phyloP scores from a whole-genome alignment of 2,113 vertebrate genomes.

The Candoia aspera region DNA sequence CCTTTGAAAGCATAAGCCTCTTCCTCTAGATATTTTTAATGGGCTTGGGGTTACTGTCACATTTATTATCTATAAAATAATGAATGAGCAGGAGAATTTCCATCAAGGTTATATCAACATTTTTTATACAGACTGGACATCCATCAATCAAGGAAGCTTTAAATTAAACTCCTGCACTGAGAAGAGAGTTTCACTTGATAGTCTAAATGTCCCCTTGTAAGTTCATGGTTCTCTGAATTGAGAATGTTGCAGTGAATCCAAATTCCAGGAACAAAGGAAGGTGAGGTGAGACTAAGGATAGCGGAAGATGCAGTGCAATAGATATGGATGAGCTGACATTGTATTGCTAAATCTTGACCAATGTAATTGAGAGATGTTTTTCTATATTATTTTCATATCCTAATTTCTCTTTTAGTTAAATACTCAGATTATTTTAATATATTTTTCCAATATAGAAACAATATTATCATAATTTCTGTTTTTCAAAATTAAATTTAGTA shows the following conservation, averaged over 20 bases:
- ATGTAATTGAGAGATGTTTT: neutral
- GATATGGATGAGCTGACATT: neutral
- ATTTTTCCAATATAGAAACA: neutral
- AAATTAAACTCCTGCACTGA: too few relatives aligned
- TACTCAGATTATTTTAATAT: neutral
- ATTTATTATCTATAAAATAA: too few relatives aligned
- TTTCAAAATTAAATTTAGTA: neutral
- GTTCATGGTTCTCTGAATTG: neutral
- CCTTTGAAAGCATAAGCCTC: too few relatives aligned
- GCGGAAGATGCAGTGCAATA: neutral
- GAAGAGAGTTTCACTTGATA: too few relatives aligned
- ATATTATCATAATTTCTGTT: neutral
- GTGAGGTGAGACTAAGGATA: neutral
- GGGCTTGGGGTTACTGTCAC: too few relatives aligned
- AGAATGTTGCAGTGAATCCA: neutral
- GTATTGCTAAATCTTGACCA: neutral
- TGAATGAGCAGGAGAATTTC: too few relatives aligned
- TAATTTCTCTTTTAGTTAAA: neutral
- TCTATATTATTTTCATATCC: neutral
- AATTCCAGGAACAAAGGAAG: neutral
- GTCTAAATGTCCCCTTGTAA: too few relatives aligned
- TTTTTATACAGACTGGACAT: too few relatives aligned
- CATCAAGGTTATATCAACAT: too few relatives aligned
- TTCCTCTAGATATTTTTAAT: too few relatives aligned
- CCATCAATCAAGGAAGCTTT: too few relatives aligned